Conservation (phyloP, 1,140 invertebrate species). For the Drosophila grimshawi region DNA sequence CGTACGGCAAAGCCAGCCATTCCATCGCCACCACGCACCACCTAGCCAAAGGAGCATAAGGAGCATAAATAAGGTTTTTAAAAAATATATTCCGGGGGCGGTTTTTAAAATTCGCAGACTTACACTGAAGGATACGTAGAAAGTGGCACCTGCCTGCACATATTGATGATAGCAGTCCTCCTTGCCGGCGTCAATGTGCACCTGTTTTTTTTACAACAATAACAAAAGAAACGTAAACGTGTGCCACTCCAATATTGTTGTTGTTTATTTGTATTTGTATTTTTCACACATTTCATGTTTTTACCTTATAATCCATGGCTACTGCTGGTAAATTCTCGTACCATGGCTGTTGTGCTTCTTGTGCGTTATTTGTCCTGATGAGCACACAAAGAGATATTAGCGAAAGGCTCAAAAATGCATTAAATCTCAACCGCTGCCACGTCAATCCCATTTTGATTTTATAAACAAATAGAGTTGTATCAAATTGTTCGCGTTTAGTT, state of each 20-base stretch:
- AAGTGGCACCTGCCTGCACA: conserved; percentile 95
- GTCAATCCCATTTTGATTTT: conserved; percentile 77
- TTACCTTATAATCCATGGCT: conserved; percentile 95
- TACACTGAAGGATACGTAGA: conserved; percentile 97
- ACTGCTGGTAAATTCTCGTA: conserved; percentile 94
- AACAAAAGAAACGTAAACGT: background rate
- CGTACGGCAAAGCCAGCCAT: conserved; percentile 96
- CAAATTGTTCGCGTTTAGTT: background rate
- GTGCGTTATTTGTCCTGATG: conserved; percentile 44
- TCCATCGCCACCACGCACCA: conserved; percentile 94
- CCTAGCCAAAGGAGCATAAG: conserved; percentile 85
- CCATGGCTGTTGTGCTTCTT: conserved; percentile 85
- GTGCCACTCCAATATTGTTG: conserved; percentile 11
- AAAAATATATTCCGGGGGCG: background rate
- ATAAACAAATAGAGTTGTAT: conserved; percentile 58
- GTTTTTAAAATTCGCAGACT: conserved; percentile 23
- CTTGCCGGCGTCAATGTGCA: conserved; percentile 96
- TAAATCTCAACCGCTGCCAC: conserved; percentile 71
- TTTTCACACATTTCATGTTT: background rate
- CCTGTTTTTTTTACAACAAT: conserved; percentile 67
- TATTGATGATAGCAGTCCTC: conserved; percentile 98
- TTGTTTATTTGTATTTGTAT: conserved; percentile 3
- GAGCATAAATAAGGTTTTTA: background rate
- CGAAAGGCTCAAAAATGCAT: conserved; percentile 50
- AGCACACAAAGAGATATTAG: conserved; percentile 56